Evolutionary conservation across 2,113 vertebrate genomes (phyloP).

Genomic region (Paratilapia polleni): DNA sequence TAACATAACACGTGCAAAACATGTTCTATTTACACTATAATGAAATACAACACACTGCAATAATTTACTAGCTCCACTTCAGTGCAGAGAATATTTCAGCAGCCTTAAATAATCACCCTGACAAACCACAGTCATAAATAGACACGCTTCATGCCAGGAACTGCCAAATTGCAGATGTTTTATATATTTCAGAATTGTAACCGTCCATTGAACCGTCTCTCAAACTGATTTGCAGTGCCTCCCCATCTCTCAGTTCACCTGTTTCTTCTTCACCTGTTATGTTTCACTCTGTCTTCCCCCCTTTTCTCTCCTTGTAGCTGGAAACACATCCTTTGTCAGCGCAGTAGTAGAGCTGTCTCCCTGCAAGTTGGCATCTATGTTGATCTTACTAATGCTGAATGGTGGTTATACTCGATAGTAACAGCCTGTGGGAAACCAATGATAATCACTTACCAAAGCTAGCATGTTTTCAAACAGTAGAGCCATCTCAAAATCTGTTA

Average conservation of each 20-base stretch:
- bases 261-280: neutral
- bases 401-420: conserved; percentile 19
- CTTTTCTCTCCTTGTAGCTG: conserved; percentile 12
- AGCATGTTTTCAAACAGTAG: conserved; percentile 14
- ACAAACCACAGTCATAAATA: conserved; percentile 23
- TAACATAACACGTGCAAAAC: conserved; percentile 41
- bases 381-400: conserved; percentile 29
- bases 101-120: conserved; percentile 54
- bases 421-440: conserved; percentile 44
- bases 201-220: conserved; percentile 39
- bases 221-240: conserved; percentile 54
- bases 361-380: conserved; percentile 25
- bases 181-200: conserved; percentile 37
- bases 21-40: conserved; percentile 44
- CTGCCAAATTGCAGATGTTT: conserved; percentile 22
- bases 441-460: conserved; percentile 61
- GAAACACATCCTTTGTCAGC: conserved; percentile 4
- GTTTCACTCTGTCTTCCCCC: neutral
- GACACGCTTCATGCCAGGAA: conserved; percentile 28
- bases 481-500: conserved; percentile 18
- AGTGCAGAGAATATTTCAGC: conserved; percentile 47
- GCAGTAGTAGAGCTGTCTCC: conserved; percentile 46
- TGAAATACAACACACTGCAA: conserved; percentile 36
- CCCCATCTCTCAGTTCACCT: conserved; percentile 15
- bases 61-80: conserved; percentile 42